Conservation (phyloP, 2,888 invertebrate genomes). For the Athalia circularis region DNA sequence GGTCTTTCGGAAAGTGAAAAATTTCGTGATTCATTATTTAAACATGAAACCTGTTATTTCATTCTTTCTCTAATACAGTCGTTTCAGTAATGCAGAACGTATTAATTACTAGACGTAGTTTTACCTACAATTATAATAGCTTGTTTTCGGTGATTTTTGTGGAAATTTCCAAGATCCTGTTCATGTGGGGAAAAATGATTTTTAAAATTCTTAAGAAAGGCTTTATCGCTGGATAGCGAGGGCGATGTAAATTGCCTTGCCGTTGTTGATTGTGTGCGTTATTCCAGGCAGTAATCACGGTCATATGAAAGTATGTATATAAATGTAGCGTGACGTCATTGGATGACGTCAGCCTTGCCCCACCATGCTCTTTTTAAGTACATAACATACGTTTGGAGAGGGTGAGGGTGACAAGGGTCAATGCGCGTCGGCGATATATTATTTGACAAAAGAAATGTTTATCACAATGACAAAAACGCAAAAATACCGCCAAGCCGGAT, state of each 20-base stretch:
- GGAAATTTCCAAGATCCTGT: slow-evolving; percentile 24
- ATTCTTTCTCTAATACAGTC: too few species aligned
- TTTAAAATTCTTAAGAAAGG: slow-evolving; percentile 4
- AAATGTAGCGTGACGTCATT: slow-evolving; percentile 62
- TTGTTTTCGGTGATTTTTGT: background rate
- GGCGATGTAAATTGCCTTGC: slow-evolving; percentile 16
- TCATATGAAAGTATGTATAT: slow-evolving; percentile 48
- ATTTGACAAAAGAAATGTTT: background rate
- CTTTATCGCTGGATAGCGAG: slow-evolving; percentile 27
- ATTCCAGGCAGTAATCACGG: slow-evolving; percentile 39
- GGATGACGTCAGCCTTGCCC: slow-evolving; percentile 63
- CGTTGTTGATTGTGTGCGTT: too few species aligned
- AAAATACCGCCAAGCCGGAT: too few species aligned
- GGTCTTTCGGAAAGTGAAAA: too few species aligned
- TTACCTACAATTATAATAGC: background rate
- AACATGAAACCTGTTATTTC: too few species aligned
- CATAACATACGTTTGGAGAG: background rate
- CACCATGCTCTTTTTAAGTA: slow-evolving; percentile 41
- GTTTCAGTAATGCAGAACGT: too few species aligned
- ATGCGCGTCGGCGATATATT: background rate
- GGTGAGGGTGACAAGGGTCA: slow-evolving; percentile 41
- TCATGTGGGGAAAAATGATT: slow-evolving; percentile 9
- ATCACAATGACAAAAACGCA: background rate
- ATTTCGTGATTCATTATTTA: too few species aligned
- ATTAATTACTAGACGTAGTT: too few species aligned